Evolutionary conservation across 2,113 vertebrate genomes (phyloP).

Genomic region (Hypocryptadius cinnamomeus): DNA sequence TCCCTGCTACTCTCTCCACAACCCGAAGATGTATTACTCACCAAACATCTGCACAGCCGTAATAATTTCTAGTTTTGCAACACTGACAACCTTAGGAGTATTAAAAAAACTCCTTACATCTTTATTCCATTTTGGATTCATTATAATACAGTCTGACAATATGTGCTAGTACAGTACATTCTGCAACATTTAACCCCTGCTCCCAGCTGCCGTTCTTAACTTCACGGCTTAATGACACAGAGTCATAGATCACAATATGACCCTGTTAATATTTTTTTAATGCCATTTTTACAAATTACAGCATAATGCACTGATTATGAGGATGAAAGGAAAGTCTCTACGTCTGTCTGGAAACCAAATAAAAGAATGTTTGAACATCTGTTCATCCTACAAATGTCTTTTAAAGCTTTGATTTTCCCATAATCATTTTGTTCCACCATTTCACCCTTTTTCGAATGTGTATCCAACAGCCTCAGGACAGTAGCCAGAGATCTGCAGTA

Average conservation of each 20-base stretch:
- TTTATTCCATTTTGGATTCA: slow-evolving; percentile 38
- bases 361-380: slow-evolving; percentile 60
- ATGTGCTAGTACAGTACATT: slow-evolving; percentile 2
- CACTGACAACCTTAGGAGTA: not conserved
- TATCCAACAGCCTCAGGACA: slow-evolving; percentile 54
- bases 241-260: slow-evolving; percentile 61
- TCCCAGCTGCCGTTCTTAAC: slow-evolving; percentile 21
- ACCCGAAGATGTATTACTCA: not conserved
- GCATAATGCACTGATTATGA: slow-evolving; percentile 62
- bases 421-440: slow-evolving; percentile 57
- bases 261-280: slow-evolving; percentile 66
- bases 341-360: slow-evolving; percentile 62
- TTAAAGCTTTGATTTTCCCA: slow-evolving; percentile 61
- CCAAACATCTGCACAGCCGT: not conserved
- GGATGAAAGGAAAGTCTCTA: slow-evolving; percentile 67
- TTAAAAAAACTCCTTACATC: slow-evolving; percentile 5
- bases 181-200: slow-evolving; percentile 47
- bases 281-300: slow-evolving; percentile 72
- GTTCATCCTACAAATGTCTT: slow-evolving; percentile 60
- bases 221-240: slow-evolving; percentile 44
- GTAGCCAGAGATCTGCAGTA: slow-evolving; percentile 61
- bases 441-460: slow-evolving; percentile 55
- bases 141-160: not conserved
- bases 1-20: not conserved
- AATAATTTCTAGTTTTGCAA: slow-evolving; percentile 31